Evolutionary conservation across 2,113 vertebrate genomes (phyloP).

Genomic region (Oncorhynchus clarkii): DNA sequence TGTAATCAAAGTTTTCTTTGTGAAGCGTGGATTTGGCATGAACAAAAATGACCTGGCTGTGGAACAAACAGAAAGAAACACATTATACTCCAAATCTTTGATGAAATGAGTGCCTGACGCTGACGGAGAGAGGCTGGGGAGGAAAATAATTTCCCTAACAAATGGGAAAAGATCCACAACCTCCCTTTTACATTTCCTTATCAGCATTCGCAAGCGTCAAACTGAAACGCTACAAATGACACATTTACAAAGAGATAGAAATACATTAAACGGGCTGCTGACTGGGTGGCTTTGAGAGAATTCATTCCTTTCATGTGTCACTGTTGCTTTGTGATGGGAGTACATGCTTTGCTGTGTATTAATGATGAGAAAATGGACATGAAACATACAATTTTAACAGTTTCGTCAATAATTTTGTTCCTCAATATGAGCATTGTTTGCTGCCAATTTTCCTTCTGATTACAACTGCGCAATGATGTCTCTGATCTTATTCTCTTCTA

Average conservation of each 20-base stretch:
- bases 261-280: conserved; percentile 22
- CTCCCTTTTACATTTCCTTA: conserved; percentile 37
- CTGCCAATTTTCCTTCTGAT: conserved; percentile 12
- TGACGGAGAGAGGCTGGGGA: background rate
- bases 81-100: conserved; percentile 27
- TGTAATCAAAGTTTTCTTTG: conserved; percentile 41
- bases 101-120: conserved; percentile 21
- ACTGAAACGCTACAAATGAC: conserved; percentile 17
- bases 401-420: background rate
- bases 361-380: conserved; percentile 25
- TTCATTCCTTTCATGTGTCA: conserved; percentile 12
- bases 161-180: conserved; percentile 34
- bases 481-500: background rate
- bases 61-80: conserved; percentile 4
- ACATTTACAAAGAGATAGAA: conserved; percentile 22
- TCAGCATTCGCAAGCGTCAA: conserved; percentile 33
- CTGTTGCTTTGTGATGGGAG: conserved; percentile 7
- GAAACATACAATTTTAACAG: conserved; percentile 22
- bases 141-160: conserved; percentile 16
- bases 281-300: conserved; percentile 26
- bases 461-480: background rate
- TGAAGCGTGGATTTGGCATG: conserved; percentile 25
- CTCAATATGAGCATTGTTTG: conserved; percentile 2
- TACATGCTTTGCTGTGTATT: conserved; percentile 16
- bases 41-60: conserved; percentile 4